Evolutionary conservation across 2,888 invertebrate genomes (phyloP).

Genomic region (Dasysyrphus albostriatus): DNA sequence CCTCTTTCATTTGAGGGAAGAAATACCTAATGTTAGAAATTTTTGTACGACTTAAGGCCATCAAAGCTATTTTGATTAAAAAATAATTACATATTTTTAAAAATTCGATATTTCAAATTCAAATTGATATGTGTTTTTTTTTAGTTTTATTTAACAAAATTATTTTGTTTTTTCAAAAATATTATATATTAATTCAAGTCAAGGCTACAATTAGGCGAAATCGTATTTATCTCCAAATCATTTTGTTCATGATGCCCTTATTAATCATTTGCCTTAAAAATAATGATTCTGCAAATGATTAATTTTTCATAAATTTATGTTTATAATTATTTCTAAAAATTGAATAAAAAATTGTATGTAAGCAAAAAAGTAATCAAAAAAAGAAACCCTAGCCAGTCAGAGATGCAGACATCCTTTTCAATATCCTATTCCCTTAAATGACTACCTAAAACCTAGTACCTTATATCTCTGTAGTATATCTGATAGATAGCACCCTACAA

Average conservation of each 20-base stretch:
- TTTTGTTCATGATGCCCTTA: neutral
- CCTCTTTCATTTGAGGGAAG: too few relatives aligned
- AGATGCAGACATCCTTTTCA: conserved; percentile 13
- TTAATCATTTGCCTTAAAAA: neutral
- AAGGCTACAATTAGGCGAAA: too few relatives aligned
- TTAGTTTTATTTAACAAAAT: too few relatives aligned
- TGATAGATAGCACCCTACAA: conserved; percentile 44
- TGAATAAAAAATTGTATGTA: neutral
- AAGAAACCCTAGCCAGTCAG: neutral
- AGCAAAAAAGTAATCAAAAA: conserved; percentile 17
- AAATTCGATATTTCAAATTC: too few relatives aligned
- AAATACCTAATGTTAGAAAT: too few relatives aligned
- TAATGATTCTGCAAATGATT: conserved; percentile 36
- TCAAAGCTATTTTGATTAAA: too few relatives aligned
- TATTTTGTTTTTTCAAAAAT: too few relatives aligned
- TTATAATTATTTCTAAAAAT: conserved; percentile 49
- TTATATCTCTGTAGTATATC: neutral
- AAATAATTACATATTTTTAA: too few relatives aligned
- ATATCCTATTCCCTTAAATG: conserved; percentile 13
- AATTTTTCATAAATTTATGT: conserved; percentile 51
- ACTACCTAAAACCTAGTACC: neutral
- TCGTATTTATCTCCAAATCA: too few relatives aligned
- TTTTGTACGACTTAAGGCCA: too few relatives aligned
- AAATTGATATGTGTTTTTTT: too few relatives aligned
- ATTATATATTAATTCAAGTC: too few relatives aligned